Conservation (phyloP, 2,797 vertebrate genomes). For the Scarus forsteni region DNA sequence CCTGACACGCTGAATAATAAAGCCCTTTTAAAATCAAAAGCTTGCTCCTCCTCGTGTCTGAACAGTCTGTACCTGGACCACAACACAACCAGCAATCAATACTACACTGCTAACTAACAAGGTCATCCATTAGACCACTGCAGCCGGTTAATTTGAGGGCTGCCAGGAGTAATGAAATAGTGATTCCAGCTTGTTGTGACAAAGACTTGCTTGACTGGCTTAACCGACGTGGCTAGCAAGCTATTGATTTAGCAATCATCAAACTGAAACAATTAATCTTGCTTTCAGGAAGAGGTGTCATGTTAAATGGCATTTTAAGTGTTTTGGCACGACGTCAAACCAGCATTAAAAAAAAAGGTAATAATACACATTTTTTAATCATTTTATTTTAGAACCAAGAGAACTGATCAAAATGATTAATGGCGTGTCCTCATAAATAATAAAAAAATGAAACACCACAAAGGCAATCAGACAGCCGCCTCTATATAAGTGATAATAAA, state of each 20-base stretch:
- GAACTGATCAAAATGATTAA: slow-evolving; percentile 17
- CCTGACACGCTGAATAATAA: not conserved
- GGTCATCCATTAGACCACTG: slow-evolving; percentile 46
- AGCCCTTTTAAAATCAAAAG: not conserved
- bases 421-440: not conserved
- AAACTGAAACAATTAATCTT: slow-evolving; percentile 49
- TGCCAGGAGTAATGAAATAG: slow-evolving; percentile 38
- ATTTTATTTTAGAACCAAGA: slow-evolving; percentile 18
- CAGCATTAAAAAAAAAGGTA: slow-evolving; percentile 26
- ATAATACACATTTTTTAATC: not conserved
- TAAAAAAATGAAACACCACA: not conserved
- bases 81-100: slow-evolving; percentile 43
- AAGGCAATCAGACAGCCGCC: not conserved
- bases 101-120: slow-evolving; percentile 40
- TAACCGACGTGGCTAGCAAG: slow-evolving; percentile 4
- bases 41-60: not conserved
- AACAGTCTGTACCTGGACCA: slow-evolving; percentile 23
- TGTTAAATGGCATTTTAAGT: slow-evolving; percentile 36
- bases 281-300: slow-evolving; percentile 6
- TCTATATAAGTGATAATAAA: not conserved
- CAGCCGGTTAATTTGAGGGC: slow-evolving; percentile 40
- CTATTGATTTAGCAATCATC: slow-evolving; percentile 50
- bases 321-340: slow-evolving; percentile 25
- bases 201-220: slow-evolving; percentile 37
- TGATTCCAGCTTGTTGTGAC: slow-evolving; percentile 25